phyloP scores from a whole-genome alignment of 2,113 vertebrate genomes.

The Zosterops hypoxanthus region DNA sequence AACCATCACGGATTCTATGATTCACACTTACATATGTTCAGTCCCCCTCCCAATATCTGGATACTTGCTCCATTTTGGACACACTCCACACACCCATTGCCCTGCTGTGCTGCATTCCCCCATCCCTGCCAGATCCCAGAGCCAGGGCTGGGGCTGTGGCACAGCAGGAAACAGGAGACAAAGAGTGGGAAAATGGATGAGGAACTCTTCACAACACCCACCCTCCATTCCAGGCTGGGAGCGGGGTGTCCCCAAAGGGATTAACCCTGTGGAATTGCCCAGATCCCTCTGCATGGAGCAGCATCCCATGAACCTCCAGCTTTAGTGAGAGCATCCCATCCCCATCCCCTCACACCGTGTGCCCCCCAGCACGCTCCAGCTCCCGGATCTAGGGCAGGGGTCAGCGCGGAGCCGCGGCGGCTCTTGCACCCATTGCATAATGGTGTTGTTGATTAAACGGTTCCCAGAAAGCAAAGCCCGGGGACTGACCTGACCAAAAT shows the following conservation, averaged over 20 bases:
- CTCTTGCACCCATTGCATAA: constrained; percentile 65
- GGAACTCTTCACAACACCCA: neutral
- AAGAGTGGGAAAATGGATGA: neutral
- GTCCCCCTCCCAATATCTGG: neutral
- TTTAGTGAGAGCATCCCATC: rapidly evolving
- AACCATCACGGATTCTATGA: rapidly evolving
- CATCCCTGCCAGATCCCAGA: neutral
- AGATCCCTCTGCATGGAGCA: neutral
- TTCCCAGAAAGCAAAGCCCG: constrained; percentile 68
- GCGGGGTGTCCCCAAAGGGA: neutral
- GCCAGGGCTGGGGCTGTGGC: neutral
- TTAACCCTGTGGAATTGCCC: rapidly evolving
- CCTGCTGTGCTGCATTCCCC: neutral
- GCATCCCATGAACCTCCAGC: neutral
- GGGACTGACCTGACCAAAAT: constrained; percentile 35
- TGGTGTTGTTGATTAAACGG: constrained; percentile 49
- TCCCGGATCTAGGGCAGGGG: constrained; percentile 55
- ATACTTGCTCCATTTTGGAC: rapidly evolving
- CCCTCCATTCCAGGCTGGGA: neutral
- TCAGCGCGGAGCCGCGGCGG: neutral
- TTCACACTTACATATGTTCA: rapidly evolving
- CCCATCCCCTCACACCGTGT: rapidly evolving
- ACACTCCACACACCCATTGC: rapidly evolving
- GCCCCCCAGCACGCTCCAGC: neutral
- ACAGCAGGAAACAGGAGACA: neutral